Evolutionary conservation across 2,888 invertebrate species (phyloP).

Genomic region (Ectobius pallidus): DNA sequence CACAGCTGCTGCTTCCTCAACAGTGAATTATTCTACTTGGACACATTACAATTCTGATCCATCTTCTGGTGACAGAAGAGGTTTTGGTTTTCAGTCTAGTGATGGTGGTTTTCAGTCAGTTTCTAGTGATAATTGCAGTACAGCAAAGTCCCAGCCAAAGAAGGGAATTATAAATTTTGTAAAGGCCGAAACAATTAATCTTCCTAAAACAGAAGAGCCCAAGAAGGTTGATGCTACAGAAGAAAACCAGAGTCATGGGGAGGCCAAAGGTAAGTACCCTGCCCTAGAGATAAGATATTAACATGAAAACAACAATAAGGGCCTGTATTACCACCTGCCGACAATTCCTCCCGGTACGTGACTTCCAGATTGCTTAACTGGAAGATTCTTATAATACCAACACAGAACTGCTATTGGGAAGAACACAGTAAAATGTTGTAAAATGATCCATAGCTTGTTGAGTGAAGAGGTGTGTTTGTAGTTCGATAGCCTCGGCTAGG

Average conservation of each 20-base stretch:
- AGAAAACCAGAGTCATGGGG: constrained; percentile 35
- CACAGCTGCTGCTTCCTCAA: constrained; percentile 13
- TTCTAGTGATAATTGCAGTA: constrained; percentile 44
- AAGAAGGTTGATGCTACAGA: constrained; percentile 53
- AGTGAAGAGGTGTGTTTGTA: no score
- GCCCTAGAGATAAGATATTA: no score
- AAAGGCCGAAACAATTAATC: constrained; percentile 59
- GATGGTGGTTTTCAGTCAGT: constrained; percentile 47
- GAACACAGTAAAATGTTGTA: no score
- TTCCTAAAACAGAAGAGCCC: constrained; percentile 38
- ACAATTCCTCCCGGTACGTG: no score
- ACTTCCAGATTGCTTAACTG: no score
- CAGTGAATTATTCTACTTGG: constrained; percentile 28
- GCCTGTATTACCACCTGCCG: no score
- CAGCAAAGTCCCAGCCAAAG: constrained; percentile 48
- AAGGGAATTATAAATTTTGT: constrained; percentile 58
- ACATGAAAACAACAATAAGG: no score
- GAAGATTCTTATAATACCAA: no score
- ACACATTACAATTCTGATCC: constrained; percentile 51
- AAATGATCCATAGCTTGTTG: no score
- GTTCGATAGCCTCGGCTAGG: no score
- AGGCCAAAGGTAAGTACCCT: not conserved
- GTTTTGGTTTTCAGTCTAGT: constrained; percentile 56
- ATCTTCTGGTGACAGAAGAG: constrained; percentile 57
- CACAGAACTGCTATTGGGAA: no score